Evolutionary conservation across 1,140 invertebrate species (phyloP).

Genomic region (Augochlora pura): DNA sequence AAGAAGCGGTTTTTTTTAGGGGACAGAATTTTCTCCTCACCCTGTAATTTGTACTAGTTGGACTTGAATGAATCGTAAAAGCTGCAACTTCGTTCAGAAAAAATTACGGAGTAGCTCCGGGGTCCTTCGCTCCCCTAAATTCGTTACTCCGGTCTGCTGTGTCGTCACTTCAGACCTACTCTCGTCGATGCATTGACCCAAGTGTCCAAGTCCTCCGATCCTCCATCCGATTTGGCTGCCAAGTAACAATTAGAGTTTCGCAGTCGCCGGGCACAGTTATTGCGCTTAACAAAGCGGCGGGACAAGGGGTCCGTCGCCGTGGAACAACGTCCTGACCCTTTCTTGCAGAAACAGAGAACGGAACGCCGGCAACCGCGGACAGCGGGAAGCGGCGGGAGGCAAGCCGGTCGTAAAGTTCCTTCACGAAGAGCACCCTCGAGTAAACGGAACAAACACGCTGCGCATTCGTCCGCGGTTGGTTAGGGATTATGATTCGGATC

Average conservation of each 20-base stretch:
- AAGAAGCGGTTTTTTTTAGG: too few relatives aligned
- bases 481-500: constrained; percentile 62
- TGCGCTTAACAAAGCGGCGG: constrained; percentile 55
- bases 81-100: background rate
- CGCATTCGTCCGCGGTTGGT: constrained; percentile 47
- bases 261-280: constrained; percentile 59
- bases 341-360: constrained; percentile 35
- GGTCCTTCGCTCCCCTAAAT: background rate
- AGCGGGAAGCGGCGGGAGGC: background rate
- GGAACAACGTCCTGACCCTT: constrained; percentile 27
- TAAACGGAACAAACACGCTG: constrained; percentile 65
- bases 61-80: background rate
- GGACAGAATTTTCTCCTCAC: too few relatives aligned
- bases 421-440: constrained; percentile 56
- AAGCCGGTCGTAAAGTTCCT: constrained; percentile 52
- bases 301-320: constrained; percentile 35
- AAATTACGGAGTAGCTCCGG: background rate
- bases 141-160: background rate
- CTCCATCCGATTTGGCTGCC: constrained; percentile 62
- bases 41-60: too few relatives aligned
- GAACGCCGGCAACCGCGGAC: constrained; percentile 4
- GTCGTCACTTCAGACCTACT: background rate
- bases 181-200: too few relatives aligned
- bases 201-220: constrained; percentile 22
- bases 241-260: constrained; percentile 66